These are phyloP conservation scores for Drosophila setosimentum DNA, from an alignment of 2,888 invertebrate species.

Conservation along the genomic window DNA sequence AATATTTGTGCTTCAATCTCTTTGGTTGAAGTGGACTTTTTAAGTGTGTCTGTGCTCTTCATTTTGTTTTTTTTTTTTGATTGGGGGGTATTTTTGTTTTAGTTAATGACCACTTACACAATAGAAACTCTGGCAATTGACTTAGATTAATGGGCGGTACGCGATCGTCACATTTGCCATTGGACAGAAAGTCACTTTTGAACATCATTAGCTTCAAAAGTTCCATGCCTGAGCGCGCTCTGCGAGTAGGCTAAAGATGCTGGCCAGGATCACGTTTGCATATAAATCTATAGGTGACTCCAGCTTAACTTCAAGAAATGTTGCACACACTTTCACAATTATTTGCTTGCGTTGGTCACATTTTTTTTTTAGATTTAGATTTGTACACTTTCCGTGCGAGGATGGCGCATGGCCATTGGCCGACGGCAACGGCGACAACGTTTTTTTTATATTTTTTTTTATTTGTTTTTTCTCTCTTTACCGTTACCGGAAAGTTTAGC, in stretches of 20 bases:
- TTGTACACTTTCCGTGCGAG: conserved; percentile 46
- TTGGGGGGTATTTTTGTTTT: background rate
- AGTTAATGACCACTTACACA: conserved; percentile 87
- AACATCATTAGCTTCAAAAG: conserved; percentile 86
- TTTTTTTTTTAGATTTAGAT: conserved; percentile 32
- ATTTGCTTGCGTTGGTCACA: conserved; percentile 42
- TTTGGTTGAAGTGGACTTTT: background rate
- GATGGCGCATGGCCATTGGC: conserved; percentile 61
- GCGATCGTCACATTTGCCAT: conserved; percentile 87
- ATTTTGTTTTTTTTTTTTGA: no score
- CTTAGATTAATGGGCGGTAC: conserved; percentile 91
- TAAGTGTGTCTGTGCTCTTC: background rate
- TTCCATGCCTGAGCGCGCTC: conserved; percentile 81
- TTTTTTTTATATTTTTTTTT: conserved; percentile 3
- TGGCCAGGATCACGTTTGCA: conserved; percentile 16
- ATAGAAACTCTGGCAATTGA: conserved; percentile 90
- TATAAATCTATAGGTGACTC: background rate
- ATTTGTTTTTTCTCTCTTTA: conserved; percentile 23
- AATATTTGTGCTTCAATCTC: background rate
- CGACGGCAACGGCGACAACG: conserved; percentile 44
- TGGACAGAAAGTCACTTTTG: conserved; percentile 85
- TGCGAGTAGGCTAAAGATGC: conserved; percentile 21
- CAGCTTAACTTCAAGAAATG: conserved; percentile 9
- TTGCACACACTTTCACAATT: conserved; percentile 36
- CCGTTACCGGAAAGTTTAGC: conserved; percentile 53